Base-by-base conservation (phyloP, 2,888 invertebrate species). In the Spialia ferax region DNA sequence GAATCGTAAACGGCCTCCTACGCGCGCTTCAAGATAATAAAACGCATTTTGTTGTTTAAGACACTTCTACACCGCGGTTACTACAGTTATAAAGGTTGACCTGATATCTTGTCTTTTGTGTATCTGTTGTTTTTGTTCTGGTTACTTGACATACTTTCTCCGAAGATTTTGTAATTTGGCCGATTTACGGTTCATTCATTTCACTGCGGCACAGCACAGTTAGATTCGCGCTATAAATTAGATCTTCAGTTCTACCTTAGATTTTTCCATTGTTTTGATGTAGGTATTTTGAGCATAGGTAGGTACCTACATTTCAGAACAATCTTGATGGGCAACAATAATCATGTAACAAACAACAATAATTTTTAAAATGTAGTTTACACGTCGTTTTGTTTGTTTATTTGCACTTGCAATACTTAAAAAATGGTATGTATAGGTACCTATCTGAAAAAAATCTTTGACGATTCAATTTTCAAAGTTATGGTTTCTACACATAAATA, bases 11-110 rank as follows among this genome's bases (percentile, higher is more conserved):
- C 75, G 78, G 74, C 74, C 67, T 73, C 74, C 68, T 78, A 75
- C 80, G 80, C 78, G 35, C 84, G 81, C 79, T 77, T 78, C 73
- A 66, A 76, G 79, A 81, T 79, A 82, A 79, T 86, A 85, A 86
- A 85, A 82, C 72, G 70, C 69, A 64, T 74, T 77, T 74, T 74
- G 74, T 75, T 77, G 74, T 75, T 73, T 73, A 73, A 74, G 75
- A 74, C 62, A 71, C 73, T 71, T 73, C 70, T 69, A 70, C 70
- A 71, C 72, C 72, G 71, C 72, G 69, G 72, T 76, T 74, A 77
- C 75, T 72, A 67, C 70, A 42, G 69, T 70, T 65, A 59, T 76
- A 73, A 75, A 75, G 67, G 65, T 71, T 70, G 71, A 70, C 67
- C 71, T 69, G 70, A 70, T 70, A 74, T 72, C 70, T 63, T 62